phyloP scores from a whole-genome alignment of 2,888 invertebrate genomes.

The Apamea sordens region DNA sequence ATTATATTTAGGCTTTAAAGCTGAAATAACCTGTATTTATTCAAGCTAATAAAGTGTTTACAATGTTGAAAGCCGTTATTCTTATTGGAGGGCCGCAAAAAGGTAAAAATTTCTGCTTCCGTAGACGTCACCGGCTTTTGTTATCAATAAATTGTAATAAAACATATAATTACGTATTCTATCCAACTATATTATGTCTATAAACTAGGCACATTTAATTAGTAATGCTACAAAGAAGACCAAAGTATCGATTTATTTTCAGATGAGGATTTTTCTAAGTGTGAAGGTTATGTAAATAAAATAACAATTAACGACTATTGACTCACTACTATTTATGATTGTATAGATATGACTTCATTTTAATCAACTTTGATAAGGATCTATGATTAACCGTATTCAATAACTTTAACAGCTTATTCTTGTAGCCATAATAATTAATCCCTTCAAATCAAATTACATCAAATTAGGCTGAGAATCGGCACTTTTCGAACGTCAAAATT shows the following conservation, averaged over 20 bases:
- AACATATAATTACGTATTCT: not conserved
- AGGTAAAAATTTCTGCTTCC: conserved; percentile 89
- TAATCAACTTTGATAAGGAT: conserved; percentile 14
- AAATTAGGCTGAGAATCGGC: too few relatives aligned
- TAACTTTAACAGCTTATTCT: not conserved
- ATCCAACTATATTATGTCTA: not conserved
- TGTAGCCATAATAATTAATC: not conserved
- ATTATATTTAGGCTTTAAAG: not conserved
- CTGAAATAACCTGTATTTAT: not conserved
- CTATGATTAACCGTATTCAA: not conserved
- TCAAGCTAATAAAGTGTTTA: conserved; percentile 26
- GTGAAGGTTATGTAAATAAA: conserved; percentile 54
- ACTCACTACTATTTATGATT: not conserved
- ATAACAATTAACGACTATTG: not conserved
- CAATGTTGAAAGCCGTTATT: conserved; percentile 96
- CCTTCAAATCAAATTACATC: too few relatives aligned
- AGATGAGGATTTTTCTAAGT: not conserved
- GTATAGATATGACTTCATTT: conserved; percentile 11
- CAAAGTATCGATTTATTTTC: not conserved
- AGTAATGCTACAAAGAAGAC: not conserved
- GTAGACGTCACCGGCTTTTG: conserved; percentile 77
- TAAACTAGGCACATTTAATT: not conserved
- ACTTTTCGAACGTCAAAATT: too few relatives aligned
- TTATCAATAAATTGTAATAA: conserved; percentile 35
- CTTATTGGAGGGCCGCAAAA: conserved; percentile 98